Evolutionary conservation across 2,113 vertebrate genomes (phyloP), one percentile per base, ranked within the genome.

Genomic region (Isichthys henryi): DNA sequence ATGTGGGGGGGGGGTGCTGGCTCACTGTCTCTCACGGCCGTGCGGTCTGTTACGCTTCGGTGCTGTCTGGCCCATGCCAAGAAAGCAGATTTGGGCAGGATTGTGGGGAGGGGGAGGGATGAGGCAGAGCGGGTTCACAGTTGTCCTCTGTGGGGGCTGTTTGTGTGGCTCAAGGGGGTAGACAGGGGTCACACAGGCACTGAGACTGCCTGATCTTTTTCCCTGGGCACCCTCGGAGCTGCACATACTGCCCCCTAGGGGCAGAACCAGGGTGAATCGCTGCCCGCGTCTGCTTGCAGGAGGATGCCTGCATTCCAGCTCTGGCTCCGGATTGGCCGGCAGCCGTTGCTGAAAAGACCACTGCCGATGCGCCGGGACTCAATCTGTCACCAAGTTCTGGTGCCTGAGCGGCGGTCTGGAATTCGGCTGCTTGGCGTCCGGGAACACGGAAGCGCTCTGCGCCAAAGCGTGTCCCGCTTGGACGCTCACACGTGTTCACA

Each of bases 41-140:
- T 17, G 43, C 58, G 87, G 21, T 31, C 21, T 49, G 15, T 43
- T 58, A 74, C 66, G 62, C 45, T 48, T 49, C 62, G 39, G 3
- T 88, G 66, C 56, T 13, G 23, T 45, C 66, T 74, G 62, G 62
- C 15, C 62, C 62, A 35, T 77, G 66, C 45, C 88, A 92, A 91
- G 92, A 91, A 93, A 94, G 89, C 90, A 92, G 94, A 93, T 95
- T 94, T 92, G 91, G 94, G 93, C 94, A 94, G 91, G 89, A 91
- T 89, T 89, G 77, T 9, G 80, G 49, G 56, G 58, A 85, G 66
- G 74, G 86, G 23, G 49, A 46, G 48, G 39, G 62, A 4, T 35
- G 19, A 50, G n/a, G 23, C 45, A 49, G 83, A 27, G 48, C 1
- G 43, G 88, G 62, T n/a, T 35, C 39, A 27, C 23, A 50, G 66